Conservation (phyloP, 2,113 vertebrate genomes). For the Myrmophylax atrothorax region DNA sequence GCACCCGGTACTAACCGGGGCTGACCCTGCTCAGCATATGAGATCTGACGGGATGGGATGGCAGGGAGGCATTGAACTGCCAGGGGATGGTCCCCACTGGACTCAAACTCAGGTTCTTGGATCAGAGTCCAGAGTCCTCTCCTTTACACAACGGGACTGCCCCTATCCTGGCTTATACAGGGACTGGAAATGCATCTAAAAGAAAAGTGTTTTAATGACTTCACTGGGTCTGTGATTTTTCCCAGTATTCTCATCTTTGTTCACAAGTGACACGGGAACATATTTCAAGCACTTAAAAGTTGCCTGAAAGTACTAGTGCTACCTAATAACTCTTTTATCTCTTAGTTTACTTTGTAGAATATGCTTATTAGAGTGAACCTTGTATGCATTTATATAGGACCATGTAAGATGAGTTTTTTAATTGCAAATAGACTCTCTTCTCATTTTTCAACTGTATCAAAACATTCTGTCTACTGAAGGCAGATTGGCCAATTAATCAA, state of each 20-base stretch:
- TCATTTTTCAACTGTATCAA: neutral
- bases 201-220: neutral
- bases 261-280: neutral
- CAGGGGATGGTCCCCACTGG: no score
- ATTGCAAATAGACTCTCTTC: neutral
- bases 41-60: no score
- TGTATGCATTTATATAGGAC: neutral
- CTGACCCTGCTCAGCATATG: no score
- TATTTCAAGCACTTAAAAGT: neutral
- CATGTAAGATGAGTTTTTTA: accelerated
- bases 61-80: no score
- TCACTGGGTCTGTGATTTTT: neutral
- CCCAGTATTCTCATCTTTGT: neutral
- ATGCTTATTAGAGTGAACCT: neutral
- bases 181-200: neutral
- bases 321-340: neutral
- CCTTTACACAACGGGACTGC: no score
- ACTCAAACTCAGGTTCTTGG: no score
- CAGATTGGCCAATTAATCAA: neutral
- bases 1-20: no score
- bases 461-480: neutral
- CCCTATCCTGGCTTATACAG: neutral
- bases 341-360: neutral
- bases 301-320: neutral
- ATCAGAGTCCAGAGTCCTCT: no score